Evolutionary conservation across 1,140 invertebrate species (phyloP).

Genomic region (Palaemon carinicauda): DNA sequence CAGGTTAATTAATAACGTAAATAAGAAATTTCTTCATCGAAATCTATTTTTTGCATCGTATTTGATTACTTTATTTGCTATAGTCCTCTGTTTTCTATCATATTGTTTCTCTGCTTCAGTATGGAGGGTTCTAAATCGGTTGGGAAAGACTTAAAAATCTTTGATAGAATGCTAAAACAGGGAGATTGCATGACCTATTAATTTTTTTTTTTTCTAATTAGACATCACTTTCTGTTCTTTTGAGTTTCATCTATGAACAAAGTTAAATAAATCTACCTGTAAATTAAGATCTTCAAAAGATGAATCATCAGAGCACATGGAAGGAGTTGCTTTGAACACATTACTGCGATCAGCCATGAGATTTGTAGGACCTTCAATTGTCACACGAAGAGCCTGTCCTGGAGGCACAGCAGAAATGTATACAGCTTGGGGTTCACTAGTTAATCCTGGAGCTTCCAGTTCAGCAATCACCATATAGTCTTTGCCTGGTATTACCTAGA

Average conservation of each 20-base stretch:
- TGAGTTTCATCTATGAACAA: background rate
- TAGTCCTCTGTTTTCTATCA: no score
- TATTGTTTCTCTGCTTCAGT: no score
- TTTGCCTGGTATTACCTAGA: conserved; percentile 5
- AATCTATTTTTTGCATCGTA: no score
- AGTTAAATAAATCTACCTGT: background rate
- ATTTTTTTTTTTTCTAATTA: no score
- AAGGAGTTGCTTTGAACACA: background rate
- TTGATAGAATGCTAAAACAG: no score
- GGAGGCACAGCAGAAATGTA: background rate
- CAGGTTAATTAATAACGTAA: no score
- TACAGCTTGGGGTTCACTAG: background rate
- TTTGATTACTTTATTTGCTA: no score
- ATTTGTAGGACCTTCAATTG: background rate
- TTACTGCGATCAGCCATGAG: background rate
- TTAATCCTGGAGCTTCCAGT: background rate
- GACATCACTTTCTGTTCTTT: no score
- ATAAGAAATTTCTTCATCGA: no score
- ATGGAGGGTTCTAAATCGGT: no score
- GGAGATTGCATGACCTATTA: no score
- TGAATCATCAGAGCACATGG: background rate
- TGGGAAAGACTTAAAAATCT: no score
- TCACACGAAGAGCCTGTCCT: conserved; percentile 6
- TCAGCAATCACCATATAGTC: conserved; percentile 18
- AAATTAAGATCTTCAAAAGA: background rate